Conservation (phyloP, 2,888 invertebrate species). For the Anarsia innoxiella region DNA sequence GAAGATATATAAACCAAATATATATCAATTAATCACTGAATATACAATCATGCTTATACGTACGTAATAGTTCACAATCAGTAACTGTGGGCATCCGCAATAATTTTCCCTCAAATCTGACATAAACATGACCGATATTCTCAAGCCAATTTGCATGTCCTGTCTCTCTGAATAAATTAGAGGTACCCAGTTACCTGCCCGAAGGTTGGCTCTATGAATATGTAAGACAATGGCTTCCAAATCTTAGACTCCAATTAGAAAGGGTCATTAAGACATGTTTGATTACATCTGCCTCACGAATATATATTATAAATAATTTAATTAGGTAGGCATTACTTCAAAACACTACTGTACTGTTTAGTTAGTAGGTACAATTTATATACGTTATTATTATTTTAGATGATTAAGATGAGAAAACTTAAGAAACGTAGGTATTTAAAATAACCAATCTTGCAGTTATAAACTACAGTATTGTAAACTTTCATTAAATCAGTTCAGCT, state of each 20-base stretch:
- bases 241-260: conserved; percentile 69
- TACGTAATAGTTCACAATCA: conserved; percentile 16
- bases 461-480: too few species aligned
- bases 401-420: too few species aligned
- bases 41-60: neutral
- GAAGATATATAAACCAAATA: neutral
- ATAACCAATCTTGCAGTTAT: too few species aligned
- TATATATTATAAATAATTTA: too few species aligned
- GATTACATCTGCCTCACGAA: conserved; percentile 52
- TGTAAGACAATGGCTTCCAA: conserved; percentile 72
- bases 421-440: too few species aligned
- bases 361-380: too few species aligned
- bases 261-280: conserved; percentile 62
- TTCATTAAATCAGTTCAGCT: too few species aligned
- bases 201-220: conserved; percentile 67
- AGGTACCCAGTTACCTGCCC: conserved; percentile 53
- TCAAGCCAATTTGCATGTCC: conserved; percentile 67
- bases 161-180: conserved; percentile 68
- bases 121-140: conserved; percentile 73
- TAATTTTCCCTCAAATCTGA: conserved; percentile 71
- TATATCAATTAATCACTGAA: neutral
- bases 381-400: too few species aligned
- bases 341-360: too few species aligned
- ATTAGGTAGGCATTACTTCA: too few species aligned
- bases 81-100: conserved; percentile 49